These are phyloP conservation scores for Ursus arctos DNA, from an alignment of 2,113 vertebrate species.

Conservation along the genomic window DNA sequence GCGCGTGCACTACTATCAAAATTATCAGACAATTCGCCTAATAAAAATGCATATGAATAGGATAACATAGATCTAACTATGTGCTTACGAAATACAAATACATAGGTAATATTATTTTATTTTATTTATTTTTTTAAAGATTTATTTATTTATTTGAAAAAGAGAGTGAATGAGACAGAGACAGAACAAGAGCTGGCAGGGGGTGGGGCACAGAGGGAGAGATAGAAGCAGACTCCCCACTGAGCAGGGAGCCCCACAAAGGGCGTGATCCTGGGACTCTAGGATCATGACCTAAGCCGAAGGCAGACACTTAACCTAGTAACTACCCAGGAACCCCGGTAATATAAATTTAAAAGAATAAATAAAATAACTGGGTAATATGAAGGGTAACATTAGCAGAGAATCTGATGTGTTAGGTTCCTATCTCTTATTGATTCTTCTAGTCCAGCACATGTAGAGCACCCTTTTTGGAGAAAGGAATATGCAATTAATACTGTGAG, in stretches of 20 bases:
- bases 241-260: not conserved
- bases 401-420: accelerated
- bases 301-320: not conserved
- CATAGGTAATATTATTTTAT: not conserved
- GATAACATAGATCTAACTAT: not conserved
- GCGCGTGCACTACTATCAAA: not conserved
- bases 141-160: not conserved
- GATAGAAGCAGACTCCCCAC: not conserved
- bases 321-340: not conserved
- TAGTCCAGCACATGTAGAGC: not conserved
- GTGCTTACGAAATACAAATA: not conserved
- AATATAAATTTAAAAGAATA: not conserved
- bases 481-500: not conserved
- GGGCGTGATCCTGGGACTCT: not conserved
- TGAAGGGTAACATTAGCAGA: not conserved
- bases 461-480: not conserved
- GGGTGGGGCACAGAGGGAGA: not conserved
- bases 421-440: not conserved
- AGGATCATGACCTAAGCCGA: not conserved
- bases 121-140: not conserved
- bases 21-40: not conserved
- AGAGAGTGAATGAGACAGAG: not conserved
- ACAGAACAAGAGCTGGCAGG: not conserved
- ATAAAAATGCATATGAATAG: not conserved
- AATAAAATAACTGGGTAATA: not conserved